These are phyloP conservation scores for Willowsia nigromaculata DNA, from an alignment of 2,888 invertebrate genomes.

Conservation along the genomic window DNA sequence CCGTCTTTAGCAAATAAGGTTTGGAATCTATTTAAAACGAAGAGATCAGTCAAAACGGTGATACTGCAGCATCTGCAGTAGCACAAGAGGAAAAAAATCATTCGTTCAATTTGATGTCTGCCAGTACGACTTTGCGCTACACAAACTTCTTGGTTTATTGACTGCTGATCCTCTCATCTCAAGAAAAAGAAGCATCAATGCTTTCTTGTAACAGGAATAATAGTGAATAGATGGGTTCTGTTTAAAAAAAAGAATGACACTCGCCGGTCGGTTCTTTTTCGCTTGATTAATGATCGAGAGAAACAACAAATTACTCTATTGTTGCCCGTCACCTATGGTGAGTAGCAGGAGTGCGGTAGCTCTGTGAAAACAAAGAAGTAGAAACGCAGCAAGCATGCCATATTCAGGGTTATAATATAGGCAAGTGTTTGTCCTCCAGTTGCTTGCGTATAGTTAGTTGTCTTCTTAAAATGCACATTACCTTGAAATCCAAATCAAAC, in stretches of 20 bases:
- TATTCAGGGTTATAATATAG: not conserved
- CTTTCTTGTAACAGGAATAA: not conserved
- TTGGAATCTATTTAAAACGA: too few relatives aligned
- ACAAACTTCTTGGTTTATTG: not conserved
- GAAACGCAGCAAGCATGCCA: not conserved
- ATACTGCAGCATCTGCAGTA: too few relatives aligned
- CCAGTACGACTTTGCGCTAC: not conserved
- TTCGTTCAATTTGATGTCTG: not conserved
- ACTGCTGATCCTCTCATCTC: not conserved
- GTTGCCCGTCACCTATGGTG: slow-evolving; percentile 74
- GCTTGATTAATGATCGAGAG: slow-evolving; percentile 79
- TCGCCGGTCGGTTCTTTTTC: slow-evolving; percentile 65
- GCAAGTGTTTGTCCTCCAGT: not conserved
- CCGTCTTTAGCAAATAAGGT: too few relatives aligned
- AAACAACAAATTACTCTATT: slow-evolving; percentile 77
- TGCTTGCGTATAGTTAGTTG: not conserved
- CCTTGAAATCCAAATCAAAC: not conserved
- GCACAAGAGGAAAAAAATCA: too few relatives aligned
- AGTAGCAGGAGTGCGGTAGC: slow-evolving; percentile 46
- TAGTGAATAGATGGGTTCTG: not conserved
- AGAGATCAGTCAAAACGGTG: too few relatives aligned
- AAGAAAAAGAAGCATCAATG: not conserved
- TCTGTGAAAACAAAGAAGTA: not conserved
- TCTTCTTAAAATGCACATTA: not conserved
- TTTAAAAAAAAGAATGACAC: slow-evolving; percentile 43